phyloP scores from a whole-genome alignment of 2,113 vertebrate species.

The Barnardius zonarius region DNA sequence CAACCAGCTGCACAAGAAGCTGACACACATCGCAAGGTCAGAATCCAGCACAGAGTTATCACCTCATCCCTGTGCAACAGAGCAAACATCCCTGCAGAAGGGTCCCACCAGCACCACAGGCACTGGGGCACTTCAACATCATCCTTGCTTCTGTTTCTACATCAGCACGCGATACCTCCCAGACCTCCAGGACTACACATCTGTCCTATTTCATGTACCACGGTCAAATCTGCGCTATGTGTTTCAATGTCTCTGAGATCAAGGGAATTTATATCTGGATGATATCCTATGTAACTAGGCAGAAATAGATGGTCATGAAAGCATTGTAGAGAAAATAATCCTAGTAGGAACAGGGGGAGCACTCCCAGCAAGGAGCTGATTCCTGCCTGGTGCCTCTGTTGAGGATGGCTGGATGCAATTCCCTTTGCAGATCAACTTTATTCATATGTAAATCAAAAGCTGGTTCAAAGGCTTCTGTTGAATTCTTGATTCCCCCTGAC shows the following conservation, averaged over 20 bases:
- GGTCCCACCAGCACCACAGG: not conserved
- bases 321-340: not conserved
- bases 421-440: not conserved
- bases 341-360: not conserved
- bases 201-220: not conserved
- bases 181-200: accelerated
- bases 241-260: not conserved
- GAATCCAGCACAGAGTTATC: not conserved
- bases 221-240: not conserved
- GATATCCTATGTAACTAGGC: not conserved
- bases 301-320: not conserved
- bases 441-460: conserved; percentile 56
- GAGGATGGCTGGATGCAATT: conserved; percentile 9
- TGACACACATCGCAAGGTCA: not conserved
- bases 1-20: not conserved
- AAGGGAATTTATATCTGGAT: not conserved
- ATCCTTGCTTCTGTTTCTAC: not conserved
- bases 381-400: not conserved
- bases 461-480: conserved; percentile 49
- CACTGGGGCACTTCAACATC: accelerated
- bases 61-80: not conserved
- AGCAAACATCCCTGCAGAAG: not conserved
- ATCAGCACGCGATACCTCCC: not conserved
- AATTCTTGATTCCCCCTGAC: conserved; percentile 49
- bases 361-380: not conserved